phyloP scores from a whole-genome alignment of 2,113 vertebrate genomes.

The Oryzias melastigma region DNA sequence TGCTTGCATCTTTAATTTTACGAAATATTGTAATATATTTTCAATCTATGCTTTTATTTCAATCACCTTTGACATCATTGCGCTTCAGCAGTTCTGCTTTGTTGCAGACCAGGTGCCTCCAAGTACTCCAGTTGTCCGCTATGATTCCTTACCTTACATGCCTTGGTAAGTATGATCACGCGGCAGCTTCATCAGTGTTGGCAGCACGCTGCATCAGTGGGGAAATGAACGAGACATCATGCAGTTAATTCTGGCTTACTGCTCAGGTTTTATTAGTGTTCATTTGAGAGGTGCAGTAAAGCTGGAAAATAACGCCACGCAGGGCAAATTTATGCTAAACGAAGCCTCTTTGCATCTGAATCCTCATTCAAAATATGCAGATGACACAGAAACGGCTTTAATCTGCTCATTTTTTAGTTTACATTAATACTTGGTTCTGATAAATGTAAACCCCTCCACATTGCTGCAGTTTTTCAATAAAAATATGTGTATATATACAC shows the following conservation, averaged over 20 bases:
- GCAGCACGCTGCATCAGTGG: constrained; percentile 50
- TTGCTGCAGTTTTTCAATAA: not conserved
- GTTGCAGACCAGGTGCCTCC: constrained; percentile 31
- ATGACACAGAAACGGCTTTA: constrained; percentile 30
- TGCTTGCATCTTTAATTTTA: too few relatives aligned
- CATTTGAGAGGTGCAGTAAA: constrained; percentile 40
- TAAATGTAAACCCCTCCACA: constrained; percentile 5
- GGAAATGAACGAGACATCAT: constrained; percentile 44
- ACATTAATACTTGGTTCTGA: not conserved
- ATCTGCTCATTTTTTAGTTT: constrained; percentile 20
- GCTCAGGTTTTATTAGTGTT: constrained; percentile 50
- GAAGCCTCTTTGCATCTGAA: constrained; percentile 40
- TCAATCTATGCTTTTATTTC: too few relatives aligned
- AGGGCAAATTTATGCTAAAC: constrained; percentile 38
- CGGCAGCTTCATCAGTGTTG: constrained; percentile 53
- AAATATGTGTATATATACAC: not conserved
- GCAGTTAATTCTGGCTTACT: constrained; percentile 38
- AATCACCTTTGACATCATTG: constrained; percentile 26
- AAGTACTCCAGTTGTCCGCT: constrained; percentile 29
- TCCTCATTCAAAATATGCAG: constrained; percentile 31
- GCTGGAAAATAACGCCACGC: constrained; percentile 22
- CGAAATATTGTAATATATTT: too few relatives aligned
- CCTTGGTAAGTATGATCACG: constrained; percentile 52
- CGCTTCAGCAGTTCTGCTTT: constrained; percentile 19
- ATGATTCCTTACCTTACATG: constrained; percentile 35